Conservation (phyloP, 1,140 invertebrate genomes). For the Colletes latitarsis region DNA sequence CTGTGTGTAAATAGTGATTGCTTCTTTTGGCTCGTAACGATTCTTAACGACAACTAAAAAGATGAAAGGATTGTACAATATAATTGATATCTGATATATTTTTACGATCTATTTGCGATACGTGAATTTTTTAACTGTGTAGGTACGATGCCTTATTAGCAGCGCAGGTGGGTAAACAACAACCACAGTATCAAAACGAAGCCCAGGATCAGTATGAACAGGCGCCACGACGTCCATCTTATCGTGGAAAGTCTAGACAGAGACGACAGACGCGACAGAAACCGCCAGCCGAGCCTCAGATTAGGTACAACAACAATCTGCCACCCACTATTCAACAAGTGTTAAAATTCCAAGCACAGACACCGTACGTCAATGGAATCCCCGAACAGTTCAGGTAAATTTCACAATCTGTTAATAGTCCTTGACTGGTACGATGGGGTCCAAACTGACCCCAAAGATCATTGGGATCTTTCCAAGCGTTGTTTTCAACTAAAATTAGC, state of each 20-base stretch:
- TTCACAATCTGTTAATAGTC: neutral
- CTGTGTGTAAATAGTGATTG: neutral
- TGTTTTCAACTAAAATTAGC: no score
- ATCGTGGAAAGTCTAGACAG: conserved; percentile 50
- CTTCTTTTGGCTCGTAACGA: neutral
- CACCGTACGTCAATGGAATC: conserved; percentile 77
- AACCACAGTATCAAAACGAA: conserved; percentile 41
- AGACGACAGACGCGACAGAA: conserved; percentile 55
- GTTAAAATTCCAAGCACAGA: conserved; percentile 76
- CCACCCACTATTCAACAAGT: conserved; percentile 74
- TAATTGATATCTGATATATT: no score
- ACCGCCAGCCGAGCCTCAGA: conserved; percentile 65
- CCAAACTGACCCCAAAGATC: no score
- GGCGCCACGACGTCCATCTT: conserved; percentile 37
- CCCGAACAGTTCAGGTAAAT: conserved; percentile 77
- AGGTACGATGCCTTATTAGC: conserved; percentile 69
- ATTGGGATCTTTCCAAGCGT: no score
- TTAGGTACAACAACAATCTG: conserved; percentile 68
- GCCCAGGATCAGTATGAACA: neutral
- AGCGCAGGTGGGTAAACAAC: conserved; percentile 53
- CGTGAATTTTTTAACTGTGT: conserved; percentile 7
- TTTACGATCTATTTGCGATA: no score
- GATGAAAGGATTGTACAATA: no score
- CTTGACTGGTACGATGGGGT: neutral
- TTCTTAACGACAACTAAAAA: no score